These are phyloP conservation scores for Chascanopsetta lugubris DNA, from an alignment of 2,113 vertebrate genomes.

Conservation along the genomic window DNA sequence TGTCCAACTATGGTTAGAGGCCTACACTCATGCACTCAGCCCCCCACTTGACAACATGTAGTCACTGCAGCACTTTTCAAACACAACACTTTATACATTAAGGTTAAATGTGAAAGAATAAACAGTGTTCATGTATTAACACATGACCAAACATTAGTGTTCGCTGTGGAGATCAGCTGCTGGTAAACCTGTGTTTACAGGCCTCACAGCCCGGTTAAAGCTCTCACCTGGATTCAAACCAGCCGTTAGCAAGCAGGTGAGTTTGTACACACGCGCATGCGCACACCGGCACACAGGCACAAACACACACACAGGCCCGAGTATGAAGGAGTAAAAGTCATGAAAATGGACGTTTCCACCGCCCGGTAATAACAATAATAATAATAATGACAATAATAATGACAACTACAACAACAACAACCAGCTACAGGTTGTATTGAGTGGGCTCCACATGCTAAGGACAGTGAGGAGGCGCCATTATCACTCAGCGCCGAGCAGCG, in stretches of 20 bases:
- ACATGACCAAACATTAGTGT: too few species aligned
- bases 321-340: constrained; percentile 29
- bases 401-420: too few species aligned
- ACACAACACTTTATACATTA: too few species aligned
- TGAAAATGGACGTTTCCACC: constrained; percentile 58
- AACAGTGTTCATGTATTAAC: too few species aligned
- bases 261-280: constrained; percentile 29
- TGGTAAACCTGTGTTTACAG: too few species aligned
- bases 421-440: constrained; percentile 66
- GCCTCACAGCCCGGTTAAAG: too few species aligned
- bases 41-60: too few species aligned
- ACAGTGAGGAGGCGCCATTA: constrained; percentile 69
- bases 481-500: constrained; percentile 65
- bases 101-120: too few species aligned
- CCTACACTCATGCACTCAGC: constrained; percentile 33
- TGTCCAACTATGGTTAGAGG: constrained; percentile 15
- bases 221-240: constrained; percentile 52
- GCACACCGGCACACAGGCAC: constrained; percentile 46
- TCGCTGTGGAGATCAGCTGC: too few species aligned
- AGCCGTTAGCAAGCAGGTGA: constrained; percentile 49
- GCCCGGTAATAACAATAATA: neutral
- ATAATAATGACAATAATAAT: neutral
- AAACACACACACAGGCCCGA: constrained; percentile 46
- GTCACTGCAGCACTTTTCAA: constrained; percentile 56
- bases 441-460: constrained; percentile 56